These are phyloP conservation scores for Micronycteris hirsuta DNA, from an alignment of 2,113 vertebrate species.

Conservation along the genomic window DNA sequence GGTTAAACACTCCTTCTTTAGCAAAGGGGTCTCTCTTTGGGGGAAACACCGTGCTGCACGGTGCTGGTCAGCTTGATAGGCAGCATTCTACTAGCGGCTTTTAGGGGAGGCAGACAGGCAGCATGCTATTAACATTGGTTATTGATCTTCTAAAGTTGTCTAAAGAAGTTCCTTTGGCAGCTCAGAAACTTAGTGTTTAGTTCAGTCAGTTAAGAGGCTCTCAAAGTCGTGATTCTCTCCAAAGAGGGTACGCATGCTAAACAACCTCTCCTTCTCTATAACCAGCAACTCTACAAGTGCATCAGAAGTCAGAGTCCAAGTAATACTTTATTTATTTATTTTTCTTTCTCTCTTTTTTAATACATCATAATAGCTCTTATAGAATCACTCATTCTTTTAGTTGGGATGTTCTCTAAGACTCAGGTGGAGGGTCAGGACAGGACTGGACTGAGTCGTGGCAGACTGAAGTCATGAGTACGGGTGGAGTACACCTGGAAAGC, in stretches of 20 bases:
- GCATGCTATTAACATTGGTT: conserved; percentile 16
- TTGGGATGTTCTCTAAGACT: neutral
- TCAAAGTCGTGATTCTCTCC: conserved; percentile 33
- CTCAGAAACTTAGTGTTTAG: conserved; percentile 26
- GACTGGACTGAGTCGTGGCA: neutral
- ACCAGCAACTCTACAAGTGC: neutral
- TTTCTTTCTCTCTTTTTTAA: neutral
- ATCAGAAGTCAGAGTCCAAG: neutral
- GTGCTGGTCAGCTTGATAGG: neutral
- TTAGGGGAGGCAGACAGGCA: neutral
- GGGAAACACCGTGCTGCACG: neutral
- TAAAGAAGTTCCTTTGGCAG: conserved; percentile 29
- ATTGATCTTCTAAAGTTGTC: conserved; percentile 29
- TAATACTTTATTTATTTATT: neutral
- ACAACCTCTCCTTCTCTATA: neutral
- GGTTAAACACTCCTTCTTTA: neutral
- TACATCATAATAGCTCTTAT: neutral
- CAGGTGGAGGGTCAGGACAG: neutral
- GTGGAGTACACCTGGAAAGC: neutral
- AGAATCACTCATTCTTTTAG: neutral
- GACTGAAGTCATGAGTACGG: neutral
- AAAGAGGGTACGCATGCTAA: neutral
- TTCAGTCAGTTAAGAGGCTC: neutral
- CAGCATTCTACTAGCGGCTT: conserved; percentile 4
- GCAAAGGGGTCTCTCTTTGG: neutral